These are phyloP conservation scores for Salmo trutta DNA, from an alignment of 2,797 vertebrate genomes.

Conservation along the genomic window DNA sequence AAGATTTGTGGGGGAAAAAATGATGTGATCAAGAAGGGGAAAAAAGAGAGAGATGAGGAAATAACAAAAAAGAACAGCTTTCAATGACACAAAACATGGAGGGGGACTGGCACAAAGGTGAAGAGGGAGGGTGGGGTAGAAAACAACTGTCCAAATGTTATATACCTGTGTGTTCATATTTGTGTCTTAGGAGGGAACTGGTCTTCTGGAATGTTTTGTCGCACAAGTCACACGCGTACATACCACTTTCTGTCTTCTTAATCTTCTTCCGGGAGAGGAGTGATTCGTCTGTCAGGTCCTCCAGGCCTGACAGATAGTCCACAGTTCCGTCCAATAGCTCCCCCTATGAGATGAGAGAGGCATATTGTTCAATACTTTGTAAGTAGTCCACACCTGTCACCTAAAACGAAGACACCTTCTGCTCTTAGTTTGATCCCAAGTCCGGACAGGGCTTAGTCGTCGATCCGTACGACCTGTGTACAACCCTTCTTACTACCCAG, in stretches of 20 bases:
- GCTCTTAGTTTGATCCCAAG: slow-evolving; percentile 61
- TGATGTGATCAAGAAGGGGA: slow-evolving; percentile 28
- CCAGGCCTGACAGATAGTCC: slow-evolving; percentile 97
- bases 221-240: slow-evolving; percentile 99
- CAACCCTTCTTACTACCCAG: slow-evolving; percentile 49
- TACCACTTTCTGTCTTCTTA: slow-evolving; percentile 99
- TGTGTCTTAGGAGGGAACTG: slow-evolving; percentile 99
- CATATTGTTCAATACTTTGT: slow-evolving; percentile 51
- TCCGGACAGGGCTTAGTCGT: slow-evolving; percentile 74
- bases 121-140: slow-evolving; percentile 49
- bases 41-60: not conserved
- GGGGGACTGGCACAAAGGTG: slow-evolving; percentile 48
- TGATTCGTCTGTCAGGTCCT: slow-evolving; percentile 94
- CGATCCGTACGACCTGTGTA: slow-evolving; percentile 55
- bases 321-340: slow-evolving; percentile 92
- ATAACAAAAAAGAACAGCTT: slow-evolving; percentile 18
- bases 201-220: slow-evolving; percentile 99
- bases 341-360: slow-evolving; percentile 81
- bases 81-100: slow-evolving; percentile 51
- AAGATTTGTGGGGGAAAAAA: slow-evolving; percentile 21
- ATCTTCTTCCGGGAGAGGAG: slow-evolving; percentile 99
- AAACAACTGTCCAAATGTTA: slow-evolving; percentile 78
- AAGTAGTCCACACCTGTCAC: slow-evolving; percentile 68
- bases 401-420: slow-evolving; percentile 54
- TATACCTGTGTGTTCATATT: slow-evolving; percentile 99